phyloP scores from a whole-genome alignment of 2,797 vertebrate genomes.

The Alectoris magna region DNA sequence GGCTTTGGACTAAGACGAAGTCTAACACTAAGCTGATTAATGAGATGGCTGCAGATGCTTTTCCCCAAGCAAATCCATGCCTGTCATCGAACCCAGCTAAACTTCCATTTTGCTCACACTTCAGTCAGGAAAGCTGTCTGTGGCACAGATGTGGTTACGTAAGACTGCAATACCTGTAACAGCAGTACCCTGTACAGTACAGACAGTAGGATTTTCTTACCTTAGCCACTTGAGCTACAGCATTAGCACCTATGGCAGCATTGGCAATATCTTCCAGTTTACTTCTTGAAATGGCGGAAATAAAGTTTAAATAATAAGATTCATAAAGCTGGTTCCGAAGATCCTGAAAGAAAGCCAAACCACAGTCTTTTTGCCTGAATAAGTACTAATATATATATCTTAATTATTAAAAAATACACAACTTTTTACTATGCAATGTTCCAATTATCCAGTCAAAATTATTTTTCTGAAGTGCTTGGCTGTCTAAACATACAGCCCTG shows the following conservation, averaged over 20 bases:
- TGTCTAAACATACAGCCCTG: not conserved
- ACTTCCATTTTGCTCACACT: not conserved
- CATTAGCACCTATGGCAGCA: constrained; percentile 92
- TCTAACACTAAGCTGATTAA: not conserved
- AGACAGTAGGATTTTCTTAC: constrained; percentile 74
- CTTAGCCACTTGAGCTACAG: constrained; percentile 94
- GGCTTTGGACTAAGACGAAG: not conserved
- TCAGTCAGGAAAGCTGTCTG: not conserved
- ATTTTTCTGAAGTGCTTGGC: not conserved
- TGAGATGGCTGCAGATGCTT: not conserved
- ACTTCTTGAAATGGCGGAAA: constrained; percentile 97
- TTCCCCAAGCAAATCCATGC: not conserved
- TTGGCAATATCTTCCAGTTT: constrained; percentile 98
- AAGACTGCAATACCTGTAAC: not conserved
- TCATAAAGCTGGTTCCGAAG: constrained; percentile 96
- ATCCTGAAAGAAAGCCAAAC: constrained; percentile 82
- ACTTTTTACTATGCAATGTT: not conserved
- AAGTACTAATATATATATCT: not conserved
- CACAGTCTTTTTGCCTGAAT: not conserved
- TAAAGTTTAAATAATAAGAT: constrained; percentile 97
- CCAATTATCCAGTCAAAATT: not conserved
- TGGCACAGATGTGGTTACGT: not conserved
- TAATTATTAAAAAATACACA: not conserved
- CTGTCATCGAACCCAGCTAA: not conserved
- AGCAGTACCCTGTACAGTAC: not conserved